Base-by-base conservation (phyloP, 2,888 invertebrate genomes). In the Pachydiplax longipennis region DNA sequence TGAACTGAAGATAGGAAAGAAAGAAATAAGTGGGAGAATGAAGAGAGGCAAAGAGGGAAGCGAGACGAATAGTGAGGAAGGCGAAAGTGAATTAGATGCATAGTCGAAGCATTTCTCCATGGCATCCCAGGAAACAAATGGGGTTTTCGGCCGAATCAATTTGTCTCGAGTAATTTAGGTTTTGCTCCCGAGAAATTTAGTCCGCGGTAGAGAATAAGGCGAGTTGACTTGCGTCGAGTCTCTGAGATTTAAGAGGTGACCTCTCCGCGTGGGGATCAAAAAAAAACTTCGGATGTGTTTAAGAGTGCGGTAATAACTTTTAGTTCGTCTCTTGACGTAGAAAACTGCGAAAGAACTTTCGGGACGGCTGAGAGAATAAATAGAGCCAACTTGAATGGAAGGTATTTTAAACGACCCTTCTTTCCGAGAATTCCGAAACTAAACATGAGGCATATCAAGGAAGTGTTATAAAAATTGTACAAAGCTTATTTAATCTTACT, bases 51-150 rank as follows among this genome's bases (percentile, higher is more conserved):
- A 73, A 48, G 35, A 8, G 35, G 2, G 83, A 73, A 58, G 35
- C n/a, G 31, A 73, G 83, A 53, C 10, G 18, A 58, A 83, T 35
- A 35, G 58, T 5, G 12, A 35, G 58, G 83, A 58, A 53, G 53
- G 83, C 10, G 83, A 83, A 83, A 83, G 83, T 58, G 83, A 83
- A 83, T 83, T 48, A 82, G 44, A 82, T 48, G 83, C 83, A 83
- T 58, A 44, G 31, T 31, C 83, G 35, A 53, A 83, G 58, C 58
- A 35, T 31, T 58, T 53, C 83, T 31, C 83, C 18, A 22, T 31
- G 83, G 18, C 58, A 12, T 58, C 18, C 58, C 83, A 10, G 58
- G 58, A 83, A 83, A 83, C 83, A 83, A 83, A 83, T 58, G 83
- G 58, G 58, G 48, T 35, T 58, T 58, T 83, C 58, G 53, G 31